phyloP scores from a whole-genome alignment of 2,888 invertebrate genomes.

The Drosophila subsilvestris region DNA sequence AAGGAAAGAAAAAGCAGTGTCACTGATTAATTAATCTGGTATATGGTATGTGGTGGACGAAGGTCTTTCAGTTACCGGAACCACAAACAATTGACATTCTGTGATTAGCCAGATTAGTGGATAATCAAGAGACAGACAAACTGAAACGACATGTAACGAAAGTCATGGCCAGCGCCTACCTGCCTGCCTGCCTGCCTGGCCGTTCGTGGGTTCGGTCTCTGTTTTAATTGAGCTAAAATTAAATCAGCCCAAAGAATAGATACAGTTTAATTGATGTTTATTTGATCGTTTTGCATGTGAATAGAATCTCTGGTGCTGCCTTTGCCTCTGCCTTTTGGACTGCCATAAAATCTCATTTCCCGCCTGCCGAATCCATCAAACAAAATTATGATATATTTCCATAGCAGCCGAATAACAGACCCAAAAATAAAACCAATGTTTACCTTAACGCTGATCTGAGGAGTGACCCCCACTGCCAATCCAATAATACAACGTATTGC shows the following conservation, averaged over 20 bases:
- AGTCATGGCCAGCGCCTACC: constrained; percentile 65
- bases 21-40: not conserved
- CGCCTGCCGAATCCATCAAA: constrained; percentile 33
- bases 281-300: constrained; percentile 44
- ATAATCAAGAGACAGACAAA: constrained; percentile 48
- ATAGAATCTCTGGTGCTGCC: constrained; percentile 28
- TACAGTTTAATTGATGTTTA: constrained; percentile 69
- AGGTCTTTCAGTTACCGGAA: constrained; percentile 2
- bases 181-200: not conserved
- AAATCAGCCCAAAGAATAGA: constrained; percentile 77
- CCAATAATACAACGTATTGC: not conserved
- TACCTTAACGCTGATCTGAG: constrained; percentile 24
- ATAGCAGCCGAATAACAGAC: constrained; percentile 35
- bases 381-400: constrained; percentile 35
- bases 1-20: too few species aligned
- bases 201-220: constrained; percentile 66
- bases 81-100: constrained; percentile 18
- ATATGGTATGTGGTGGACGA: constrained; percentile 9
- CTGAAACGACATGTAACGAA: constrained; percentile 57
- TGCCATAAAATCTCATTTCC: constrained; percentile 42
- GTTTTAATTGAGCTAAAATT: constrained; percentile 80
- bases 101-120: constrained; percentile 41
- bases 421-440: constrained; percentile 31
- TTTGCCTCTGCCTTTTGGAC: constrained; percentile 28
- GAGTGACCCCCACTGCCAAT: not conserved